Percentiles rank a stretch among this genome's conserved stretches.
These are phyloP conservation scores for Pagrus major DNA, from an alignment of 2,113 vertebrate genomes.

Conservation along the genomic window DNA sequence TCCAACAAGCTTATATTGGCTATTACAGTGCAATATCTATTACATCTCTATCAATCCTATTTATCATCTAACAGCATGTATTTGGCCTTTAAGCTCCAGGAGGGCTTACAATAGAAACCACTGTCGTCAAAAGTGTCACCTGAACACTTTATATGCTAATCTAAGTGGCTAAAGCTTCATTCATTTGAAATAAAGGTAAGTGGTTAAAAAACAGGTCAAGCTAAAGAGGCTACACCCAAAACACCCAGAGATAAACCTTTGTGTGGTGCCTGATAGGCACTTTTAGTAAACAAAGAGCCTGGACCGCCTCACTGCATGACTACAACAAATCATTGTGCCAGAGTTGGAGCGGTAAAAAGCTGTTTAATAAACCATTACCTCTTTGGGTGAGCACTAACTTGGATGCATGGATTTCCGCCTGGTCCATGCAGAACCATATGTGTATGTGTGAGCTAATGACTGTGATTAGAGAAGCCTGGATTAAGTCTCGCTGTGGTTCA, in stretches of 20 bases:
- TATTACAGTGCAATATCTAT: not conserved
- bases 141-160: not conserved
- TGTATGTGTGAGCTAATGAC: slow-evolving; percentile 74
- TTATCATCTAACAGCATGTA: not conserved
- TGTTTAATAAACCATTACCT: slow-evolving; percentile 76
- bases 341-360: slow-evolving; percentile 47
- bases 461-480: slow-evolving; percentile 76
- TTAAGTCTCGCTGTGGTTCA: slow-evolving; percentile 72
- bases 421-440: slow-evolving; percentile 51
- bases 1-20: not conserved
- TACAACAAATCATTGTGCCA: slow-evolving; percentile 65
- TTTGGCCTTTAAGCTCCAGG: not conserved
- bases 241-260: slow-evolving; percentile 31
- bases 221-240: slow-evolving; percentile 39
- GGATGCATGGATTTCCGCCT: slow-evolving; percentile 36
- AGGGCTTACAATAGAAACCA: not conserved
- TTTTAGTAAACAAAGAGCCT: slow-evolving; percentile 40
- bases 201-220: slow-evolving; percentile 4
- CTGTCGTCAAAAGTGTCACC: not conserved
- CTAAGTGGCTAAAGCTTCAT: not conserved
- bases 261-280: slow-evolving; percentile 29
- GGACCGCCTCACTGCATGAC: slow-evolving; percentile 58
- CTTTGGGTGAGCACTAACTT: slow-evolving; percentile 50
- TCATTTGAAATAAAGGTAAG: slow-evolving; percentile 14
- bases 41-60: not conserved